These are phyloP conservation scores for Synergus itoensis DNA, from an alignment of 2,888 invertebrate species.

Conservation along the genomic window DNA sequence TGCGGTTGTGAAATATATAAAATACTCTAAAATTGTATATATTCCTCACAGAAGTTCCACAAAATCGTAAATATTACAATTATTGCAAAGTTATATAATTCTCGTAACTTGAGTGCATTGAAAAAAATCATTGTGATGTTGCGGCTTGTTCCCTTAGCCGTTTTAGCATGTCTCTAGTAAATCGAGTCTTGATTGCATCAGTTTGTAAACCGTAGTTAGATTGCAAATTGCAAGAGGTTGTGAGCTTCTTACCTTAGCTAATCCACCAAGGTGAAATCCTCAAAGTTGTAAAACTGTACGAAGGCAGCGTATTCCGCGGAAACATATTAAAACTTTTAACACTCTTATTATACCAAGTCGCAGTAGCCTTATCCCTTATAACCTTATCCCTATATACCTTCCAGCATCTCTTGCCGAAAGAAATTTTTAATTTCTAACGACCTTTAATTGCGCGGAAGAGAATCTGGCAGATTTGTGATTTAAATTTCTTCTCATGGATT, in stretches of 20 bases:
- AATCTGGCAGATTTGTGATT: constrained; percentile 6
- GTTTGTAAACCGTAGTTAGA: constrained; percentile 39
- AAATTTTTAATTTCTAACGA: constrained; percentile 64
- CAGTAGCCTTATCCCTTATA: not conserved
- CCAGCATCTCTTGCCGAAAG: constrained; percentile 48
- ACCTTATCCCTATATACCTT: not conserved
- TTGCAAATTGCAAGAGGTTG: constrained; percentile 41
- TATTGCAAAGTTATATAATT: not conserved
- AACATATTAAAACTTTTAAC: constrained; percentile 44
- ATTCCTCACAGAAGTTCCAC: too few relatives aligned
- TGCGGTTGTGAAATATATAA: not conserved
- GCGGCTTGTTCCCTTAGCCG: constrained; percentile 7
- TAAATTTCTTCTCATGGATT: constrained; percentile 1
- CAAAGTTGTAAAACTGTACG: constrained; percentile 41
- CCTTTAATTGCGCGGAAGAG: constrained; percentile 60
- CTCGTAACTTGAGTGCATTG: not conserved
- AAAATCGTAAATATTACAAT: not conserved
- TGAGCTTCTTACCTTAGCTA: constrained; percentile 38
- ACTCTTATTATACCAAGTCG: constrained; percentile 41
- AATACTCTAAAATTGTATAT: too few relatives aligned
- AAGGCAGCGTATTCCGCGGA: constrained; percentile 33
- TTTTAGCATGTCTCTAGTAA: constrained; percentile 25
- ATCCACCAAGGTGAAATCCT: constrained; percentile 37
- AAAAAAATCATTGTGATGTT: constrained; percentile 11
- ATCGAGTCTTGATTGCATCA: constrained; percentile 40